phyloP scores from a whole-genome alignment of 2,888 invertebrate species.

The Chirona hameri region DNA sequence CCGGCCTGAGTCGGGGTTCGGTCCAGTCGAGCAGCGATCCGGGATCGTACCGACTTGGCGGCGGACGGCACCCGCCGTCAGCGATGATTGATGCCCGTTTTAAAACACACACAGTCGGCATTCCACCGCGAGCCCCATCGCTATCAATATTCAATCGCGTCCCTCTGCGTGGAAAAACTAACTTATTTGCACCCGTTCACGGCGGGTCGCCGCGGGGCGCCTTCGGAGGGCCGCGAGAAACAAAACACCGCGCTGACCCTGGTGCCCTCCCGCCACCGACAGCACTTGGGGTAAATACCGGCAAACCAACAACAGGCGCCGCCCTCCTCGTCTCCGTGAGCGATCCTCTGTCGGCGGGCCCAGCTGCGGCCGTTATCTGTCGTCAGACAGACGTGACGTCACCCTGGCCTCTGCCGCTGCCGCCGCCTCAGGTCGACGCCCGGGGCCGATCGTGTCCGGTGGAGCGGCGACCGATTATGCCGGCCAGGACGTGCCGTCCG shows the following conservation, averaged over 20 bases:
- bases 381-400: too few species aligned
- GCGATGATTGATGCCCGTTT: background rate
- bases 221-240: background rate
- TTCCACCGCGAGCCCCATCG: background rate
- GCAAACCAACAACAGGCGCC: too few species aligned
- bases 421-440: background rate
- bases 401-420: background rate
- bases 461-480: too few species aligned
- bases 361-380: too few species aligned
- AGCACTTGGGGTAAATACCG: too few species aligned
- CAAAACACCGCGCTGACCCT: background rate
- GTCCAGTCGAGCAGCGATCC: background rate
- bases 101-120: background rate
- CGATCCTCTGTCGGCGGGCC: too few species aligned
- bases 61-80: background rate
- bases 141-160: constrained; percentile 3
- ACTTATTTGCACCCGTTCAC: background rate
- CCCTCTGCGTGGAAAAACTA: background rate
- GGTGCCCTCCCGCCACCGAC: background rate
- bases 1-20: too few species aligned
- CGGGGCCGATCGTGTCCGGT: background rate
- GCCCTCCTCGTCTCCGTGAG: too few species aligned
- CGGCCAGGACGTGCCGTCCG: background rate
- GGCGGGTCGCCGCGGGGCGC: background rate
- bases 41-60: background rate